A percentile compares a stretch with the other conserved stretches of the same genome.
phyloP scores from a whole-genome alignment of 2,113 vertebrate genomes.

The Gobius niger region DNA sequence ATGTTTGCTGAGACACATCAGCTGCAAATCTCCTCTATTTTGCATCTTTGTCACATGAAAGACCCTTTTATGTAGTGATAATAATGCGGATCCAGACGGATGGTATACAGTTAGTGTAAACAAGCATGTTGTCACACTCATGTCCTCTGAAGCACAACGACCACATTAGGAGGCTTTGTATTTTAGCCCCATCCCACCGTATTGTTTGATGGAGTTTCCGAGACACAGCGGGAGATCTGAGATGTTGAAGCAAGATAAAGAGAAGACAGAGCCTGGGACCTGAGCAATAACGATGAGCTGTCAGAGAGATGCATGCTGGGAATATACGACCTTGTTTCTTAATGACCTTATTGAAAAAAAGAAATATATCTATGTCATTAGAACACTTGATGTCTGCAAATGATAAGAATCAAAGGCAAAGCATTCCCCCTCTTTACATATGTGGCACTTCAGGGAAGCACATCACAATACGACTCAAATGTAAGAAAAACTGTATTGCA shows the following conservation, averaged over 20 bases:
- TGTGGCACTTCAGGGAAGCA: not conserved
- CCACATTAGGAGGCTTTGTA: slow-evolving; percentile 22
- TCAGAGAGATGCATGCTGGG: slow-evolving; percentile 51
- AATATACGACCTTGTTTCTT: slow-evolving; percentile 25
- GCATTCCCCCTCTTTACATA: not conserved
- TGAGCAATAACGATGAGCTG: slow-evolving; percentile 20
- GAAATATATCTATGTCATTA: not conserved
- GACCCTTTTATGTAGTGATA: not conserved
- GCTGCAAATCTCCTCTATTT: slow-evolving; percentile 20
- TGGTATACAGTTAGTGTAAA: slow-evolving; percentile 19
- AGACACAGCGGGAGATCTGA: slow-evolving; percentile 25
- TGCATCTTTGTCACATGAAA: slow-evolving; percentile 34
- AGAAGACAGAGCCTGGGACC: slow-evolving; percentile 47
- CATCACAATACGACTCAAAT: too few relatives aligned
- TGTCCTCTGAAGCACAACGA: slow-evolving; percentile 46
- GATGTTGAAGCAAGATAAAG: slow-evolving; percentile 40
- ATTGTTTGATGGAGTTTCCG: slow-evolving; percentile 48
- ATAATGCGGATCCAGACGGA: not conserved
- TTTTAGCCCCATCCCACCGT: slow-evolving; percentile 54
- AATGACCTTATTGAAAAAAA: not conserved
- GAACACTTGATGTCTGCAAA: not conserved
- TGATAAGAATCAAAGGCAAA: not conserved
- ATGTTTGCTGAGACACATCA: slow-evolving; percentile 17
- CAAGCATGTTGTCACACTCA: slow-evolving; percentile 23
- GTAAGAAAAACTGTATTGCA: too few relatives aligned